Conservation (phyloP, 2,113 vertebrate genomes). For the Capreolus pygargus region DNA sequence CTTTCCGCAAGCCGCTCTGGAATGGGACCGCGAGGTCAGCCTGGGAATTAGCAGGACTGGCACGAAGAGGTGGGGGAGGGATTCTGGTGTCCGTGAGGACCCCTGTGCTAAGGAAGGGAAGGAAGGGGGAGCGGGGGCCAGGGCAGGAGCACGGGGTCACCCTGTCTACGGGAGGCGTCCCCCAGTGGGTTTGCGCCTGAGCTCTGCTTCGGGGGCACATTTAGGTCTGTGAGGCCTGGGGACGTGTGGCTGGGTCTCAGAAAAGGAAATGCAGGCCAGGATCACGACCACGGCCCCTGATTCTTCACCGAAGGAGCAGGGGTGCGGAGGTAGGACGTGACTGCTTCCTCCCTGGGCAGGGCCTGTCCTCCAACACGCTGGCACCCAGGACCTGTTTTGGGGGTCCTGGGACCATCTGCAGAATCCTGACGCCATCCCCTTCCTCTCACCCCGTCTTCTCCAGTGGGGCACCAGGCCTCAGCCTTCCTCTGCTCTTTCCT, state of each 20-base stretch:
- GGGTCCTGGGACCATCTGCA: background rate
- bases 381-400: background rate
- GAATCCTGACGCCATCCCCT: background rate
- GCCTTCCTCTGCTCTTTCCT: background rate
- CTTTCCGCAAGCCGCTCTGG: slow-evolving; percentile 67
- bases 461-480: background rate
- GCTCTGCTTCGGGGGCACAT: background rate
- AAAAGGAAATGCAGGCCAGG: background rate
- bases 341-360: background rate
- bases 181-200: background rate
- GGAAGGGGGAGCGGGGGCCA: background rate
- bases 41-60: background rate
- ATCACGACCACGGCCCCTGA: no score
- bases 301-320: background rate
- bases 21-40: slow-evolving; percentile 29
- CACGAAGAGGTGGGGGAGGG: background rate
- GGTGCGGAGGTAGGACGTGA: background rate
- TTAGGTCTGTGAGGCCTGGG: background rate
- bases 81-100: background rate
- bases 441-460: background rate
- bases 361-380: background rate
- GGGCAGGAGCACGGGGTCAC: background rate
- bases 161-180: background rate
- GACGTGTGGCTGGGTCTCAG: no score
- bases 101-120: background rate